Evolutionary conservation across 1,140 invertebrate species (phyloP).

Genomic region (Lasioglossum baleicum): DNA sequence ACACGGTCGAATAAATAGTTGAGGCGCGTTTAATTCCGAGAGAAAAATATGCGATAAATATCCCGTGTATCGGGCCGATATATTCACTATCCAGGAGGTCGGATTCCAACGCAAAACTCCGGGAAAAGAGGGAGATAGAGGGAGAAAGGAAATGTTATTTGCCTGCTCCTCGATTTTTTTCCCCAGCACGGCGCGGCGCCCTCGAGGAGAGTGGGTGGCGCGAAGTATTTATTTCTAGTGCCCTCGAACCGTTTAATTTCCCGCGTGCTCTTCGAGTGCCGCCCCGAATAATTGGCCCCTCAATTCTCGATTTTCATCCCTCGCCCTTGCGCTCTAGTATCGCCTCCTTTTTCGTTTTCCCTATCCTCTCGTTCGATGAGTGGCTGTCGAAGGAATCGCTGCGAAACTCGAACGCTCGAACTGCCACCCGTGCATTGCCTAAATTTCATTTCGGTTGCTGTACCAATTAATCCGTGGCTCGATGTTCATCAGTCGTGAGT

Average conservation of each 20-base stretch:
- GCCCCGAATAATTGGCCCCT: slow-evolving; percentile 35
- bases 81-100: background rate
- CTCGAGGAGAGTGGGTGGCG: slow-evolving; percentile 33
- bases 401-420: background rate
- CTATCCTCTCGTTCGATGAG: slow-evolving; percentile 17
- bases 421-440: no score
- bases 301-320: slow-evolving; percentile 52
- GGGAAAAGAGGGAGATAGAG: no score
- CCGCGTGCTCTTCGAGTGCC: slow-evolving; percentile 34
- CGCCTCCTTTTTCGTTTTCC: background rate
- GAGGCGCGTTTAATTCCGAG: background rate
- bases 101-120: background rate
- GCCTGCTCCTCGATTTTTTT: background rate
- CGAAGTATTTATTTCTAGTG: slow-evolving; percentile 48
- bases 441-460: no score
- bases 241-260: slow-evolving; percentile 49
- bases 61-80: background rate
- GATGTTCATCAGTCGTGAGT: no score
- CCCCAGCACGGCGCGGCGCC: background rate
- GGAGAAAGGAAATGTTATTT: background rate
- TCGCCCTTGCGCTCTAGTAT: background rate
- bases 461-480: no score
- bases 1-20: no score
- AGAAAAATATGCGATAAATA: background rate
- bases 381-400: slow-evolving; percentile 17